phyloP scores from a whole-genome alignment of 2,888 invertebrate genomes.

The Xestobium rufovillosum region DNA sequence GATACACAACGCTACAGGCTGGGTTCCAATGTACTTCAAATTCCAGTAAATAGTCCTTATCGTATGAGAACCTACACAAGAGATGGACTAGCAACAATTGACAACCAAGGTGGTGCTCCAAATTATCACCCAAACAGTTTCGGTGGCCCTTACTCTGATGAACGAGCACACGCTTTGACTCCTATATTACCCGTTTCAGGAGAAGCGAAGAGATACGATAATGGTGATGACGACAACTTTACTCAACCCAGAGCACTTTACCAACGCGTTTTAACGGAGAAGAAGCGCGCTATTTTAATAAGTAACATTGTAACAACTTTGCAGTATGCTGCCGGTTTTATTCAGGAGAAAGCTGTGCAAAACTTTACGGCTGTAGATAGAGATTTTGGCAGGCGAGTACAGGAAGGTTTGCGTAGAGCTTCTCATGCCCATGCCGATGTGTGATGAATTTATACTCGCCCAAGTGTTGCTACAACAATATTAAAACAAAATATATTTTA shows the following conservation, averaged over 20 bases:
- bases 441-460: constrained; percentile 18
- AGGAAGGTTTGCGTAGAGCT: constrained; percentile 39
- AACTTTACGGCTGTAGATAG: constrained; percentile 75
- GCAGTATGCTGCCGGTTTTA: constrained; percentile 68
- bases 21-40: constrained; percentile 85
- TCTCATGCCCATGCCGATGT: constrained; percentile 25
- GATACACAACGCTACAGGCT: constrained; percentile 90
- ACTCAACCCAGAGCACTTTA: constrained; percentile 77
- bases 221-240: constrained; percentile 84
- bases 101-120: constrained; percentile 81
- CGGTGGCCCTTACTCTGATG: constrained; percentile 70
- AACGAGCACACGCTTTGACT: constrained; percentile 53
- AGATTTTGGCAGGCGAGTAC: constrained; percentile 67
- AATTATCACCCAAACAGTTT: constrained; percentile 98
- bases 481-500: no score
- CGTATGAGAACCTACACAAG: constrained; percentile 77
- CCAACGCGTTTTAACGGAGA: constrained; percentile 65
- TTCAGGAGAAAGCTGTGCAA: constrained; percentile 77
- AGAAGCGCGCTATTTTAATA: constrained; percentile 63
- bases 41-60: constrained; percentile 94
- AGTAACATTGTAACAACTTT: constrained; percentile 75
- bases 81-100: constrained; percentile 73
- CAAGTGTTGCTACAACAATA: no score
- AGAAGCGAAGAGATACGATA: constrained; percentile 73
- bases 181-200: constrained; percentile 58